Base-by-base conservation (phyloP, 2,888 invertebrate species). In the Limnephilus lunatus region DNA sequence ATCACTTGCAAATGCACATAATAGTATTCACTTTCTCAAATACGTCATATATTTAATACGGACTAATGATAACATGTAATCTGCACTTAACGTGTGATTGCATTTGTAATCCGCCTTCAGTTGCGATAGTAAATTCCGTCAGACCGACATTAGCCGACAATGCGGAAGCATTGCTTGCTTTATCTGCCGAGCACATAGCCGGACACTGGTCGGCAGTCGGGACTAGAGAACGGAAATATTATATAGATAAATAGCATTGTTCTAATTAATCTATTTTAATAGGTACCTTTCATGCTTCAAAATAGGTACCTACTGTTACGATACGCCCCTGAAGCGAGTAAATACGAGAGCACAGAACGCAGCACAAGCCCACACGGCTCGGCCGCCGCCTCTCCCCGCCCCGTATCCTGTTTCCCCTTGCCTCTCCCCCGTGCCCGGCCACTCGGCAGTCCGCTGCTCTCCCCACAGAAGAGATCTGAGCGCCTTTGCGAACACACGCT, bases 121-220 rank as follows among this genome's bases (percentile, higher is more conserved):
- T 86, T 86, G 30, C 86, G 48, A 86, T 86, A 86, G 44, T 86
- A 32, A 35, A 86, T 86, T 86, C 86, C 86, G 44, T 48, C 86
- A 39, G n/a, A 85, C 90, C 81, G 85, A 81, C 88, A 53, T 44
- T 68, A 92, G 90, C 44, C 87, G 92, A 92, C 92, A 92, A 92
- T 90, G 92, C 92, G 92, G 92, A 92, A 92, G 90, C 90, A 92
- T 90, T 80, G 90, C 85, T 39, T 25, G 86, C 44, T 86, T 86
- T 48, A 48, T 86, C 85, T 30, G 30, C n/a, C 0, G n/a, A 48
- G 39, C 83, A 83, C 83, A 83, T 39, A 35, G 83, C 32, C 35
- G 83, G 83, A 32, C 83, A 35, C 35, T 32, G 83, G 39, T 7
- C 39, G 35, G 35, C 35, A 35, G 19, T 35, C 19, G 14, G 53